Evolutionary conservation across 2,888 invertebrate species (phyloP), one percentile per base, ranked within the genome.

Genomic region (Trisateles emortualis): DNA sequence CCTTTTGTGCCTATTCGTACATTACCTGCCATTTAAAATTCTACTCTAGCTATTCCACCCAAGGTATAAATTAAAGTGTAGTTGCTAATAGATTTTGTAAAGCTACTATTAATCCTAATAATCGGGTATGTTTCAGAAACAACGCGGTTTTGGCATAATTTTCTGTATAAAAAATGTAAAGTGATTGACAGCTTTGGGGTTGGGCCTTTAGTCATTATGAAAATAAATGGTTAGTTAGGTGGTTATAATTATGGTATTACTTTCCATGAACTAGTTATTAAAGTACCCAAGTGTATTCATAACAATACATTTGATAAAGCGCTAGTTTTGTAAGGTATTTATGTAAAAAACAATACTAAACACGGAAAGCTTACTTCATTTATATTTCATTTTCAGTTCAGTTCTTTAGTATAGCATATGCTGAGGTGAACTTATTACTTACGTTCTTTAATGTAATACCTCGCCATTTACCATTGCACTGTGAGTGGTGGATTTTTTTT

Each of bases 71-170:
- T 50, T 56, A 11, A 14, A 45, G 3, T 57, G 44, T n/a, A 6
- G 0, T 22, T 11, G 38, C 14, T 50, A 36, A 47, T 53, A 56
- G 13, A 35, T 46, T 55, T 56, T 3, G 48, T 47, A 29, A 46
- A 38, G 29, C 36, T 46, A 57, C 65, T 61, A 68, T 71, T 68
- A 64, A 64, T 66, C 56, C 59, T 43, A 68, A 72, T 72, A 67
- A 65, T 69, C 61, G 59, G 61, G 60, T 58, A 57, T 62, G 59
- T 63, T 74, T 70, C 62, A 56, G 52, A 59, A 66, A 73, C 59
- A 67, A 60, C 61, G 32, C 16, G 30, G 44, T 19, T 48, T 54
- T 32, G 24, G 33, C 10, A 19, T 24, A 33, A 26, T 40, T 40
- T 36, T 24, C 14, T 13, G 9, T 30, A 14, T 29, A 11, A 45